Base-by-base conservation (phyloP, 2,797 vertebrate genomes). In the Enteromius unitaeniatus region DNA sequence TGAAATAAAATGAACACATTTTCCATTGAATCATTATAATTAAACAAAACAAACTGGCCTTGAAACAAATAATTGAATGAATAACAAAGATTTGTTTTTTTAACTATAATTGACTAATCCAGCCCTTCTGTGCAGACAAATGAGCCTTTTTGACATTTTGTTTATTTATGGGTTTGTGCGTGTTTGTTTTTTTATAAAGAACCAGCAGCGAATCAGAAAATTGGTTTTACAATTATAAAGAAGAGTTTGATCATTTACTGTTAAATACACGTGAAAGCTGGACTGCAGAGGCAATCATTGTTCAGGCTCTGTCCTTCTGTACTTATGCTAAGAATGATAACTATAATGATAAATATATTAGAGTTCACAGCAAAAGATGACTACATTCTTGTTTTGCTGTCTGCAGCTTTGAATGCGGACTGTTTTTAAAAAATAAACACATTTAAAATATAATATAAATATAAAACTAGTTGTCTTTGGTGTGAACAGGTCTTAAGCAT, bases 1-100 rank as follows among this genome's bases (percentile, higher is more conserved):
- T 19, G 8, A 65, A 51, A 37, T 49, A 5, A 67, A 79, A 55
- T 53, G 4, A 69, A 58, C 10, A 11, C 6, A 1, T 67, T 37
- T 75, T 17, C 37, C 19, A 31, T 40, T 2, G 34, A 64, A 73
- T 72, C 15, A n/a, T 49, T 64, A 73, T 21, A 70, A 69, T 69
- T 74, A 49, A 34, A 70, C 69, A 34, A 11, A 81, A 73, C 40
- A 74, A 62, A 65, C 28, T 49, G 70, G 14, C 28, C 74, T 64
- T 53, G 21, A 65, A 65, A 82, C 28, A 74, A 34, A n/a, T 23
- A n/a, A 81, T 34, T 37, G 28, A 73, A 64, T 49, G 13, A n/a
- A 67, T 78, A 37, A 79, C 21, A 75, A 55, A 51, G 5, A 45
- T 31, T 62, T 47, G 26, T 64, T 78, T 78, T 64, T 2, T 11